Evolutionary conservation across 1,140 invertebrate genomes (phyloP).

Genomic region (Probaryconus sp.): DNA sequence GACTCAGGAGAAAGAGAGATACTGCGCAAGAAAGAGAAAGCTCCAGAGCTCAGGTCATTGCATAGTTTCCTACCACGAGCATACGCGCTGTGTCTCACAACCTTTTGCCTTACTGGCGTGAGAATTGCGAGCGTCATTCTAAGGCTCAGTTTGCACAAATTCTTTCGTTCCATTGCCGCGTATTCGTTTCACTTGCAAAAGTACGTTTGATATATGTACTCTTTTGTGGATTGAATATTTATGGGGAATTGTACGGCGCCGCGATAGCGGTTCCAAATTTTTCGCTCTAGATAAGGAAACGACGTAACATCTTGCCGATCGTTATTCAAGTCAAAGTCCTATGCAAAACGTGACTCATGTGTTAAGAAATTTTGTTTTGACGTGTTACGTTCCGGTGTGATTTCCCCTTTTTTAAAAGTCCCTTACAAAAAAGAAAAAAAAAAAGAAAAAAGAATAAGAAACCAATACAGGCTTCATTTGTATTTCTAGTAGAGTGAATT

Average conservation of each 20-base stretch:
- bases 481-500: too few relatives aligned
- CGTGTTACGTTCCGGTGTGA: too few relatives aligned
- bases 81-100: conserved; percentile 63
- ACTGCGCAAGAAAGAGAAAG: conserved; percentile 52
- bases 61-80: conserved; percentile 66
- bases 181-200: conserved; percentile 43
- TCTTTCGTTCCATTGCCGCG: conserved; percentile 37
- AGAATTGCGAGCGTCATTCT: conserved; percentile 65
- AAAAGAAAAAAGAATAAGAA: too few relatives aligned
- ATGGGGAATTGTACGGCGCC: conserved; percentile 10
- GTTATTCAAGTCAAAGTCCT: too few relatives aligned
- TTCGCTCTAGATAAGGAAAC: conserved; percentile 20
- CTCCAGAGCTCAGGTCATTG: conserved; percentile 61
- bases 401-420: too few relatives aligned
- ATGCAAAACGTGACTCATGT: too few relatives aligned
- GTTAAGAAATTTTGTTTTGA: too few relatives aligned
- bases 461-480: too few relatives aligned
- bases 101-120: conserved; percentile 67
- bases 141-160: conserved; percentile 54
- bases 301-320: too few relatives aligned
- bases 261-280: not conserved
- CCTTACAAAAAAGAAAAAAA: too few relatives aligned
- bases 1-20: conserved; percentile 62
- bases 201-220: conserved; percentile 35
- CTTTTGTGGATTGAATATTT: conserved; percentile 28